Evolutionary conservation across 1,140 invertebrate species (phyloP).

Genomic region (Meteorus sp.): DNA sequence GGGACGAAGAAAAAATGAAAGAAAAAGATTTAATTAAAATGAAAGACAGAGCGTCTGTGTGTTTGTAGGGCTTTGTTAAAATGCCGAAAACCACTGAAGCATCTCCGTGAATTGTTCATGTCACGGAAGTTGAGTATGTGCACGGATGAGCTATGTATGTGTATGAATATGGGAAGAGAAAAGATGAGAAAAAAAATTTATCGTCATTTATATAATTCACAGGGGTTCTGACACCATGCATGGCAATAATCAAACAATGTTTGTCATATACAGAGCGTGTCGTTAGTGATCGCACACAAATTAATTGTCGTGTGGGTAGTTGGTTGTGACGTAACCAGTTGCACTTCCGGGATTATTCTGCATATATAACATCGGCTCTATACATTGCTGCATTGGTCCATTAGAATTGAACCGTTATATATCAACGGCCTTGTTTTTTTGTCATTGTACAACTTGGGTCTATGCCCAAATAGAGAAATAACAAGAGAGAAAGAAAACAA

Average conservation of each 20-base stretch:
- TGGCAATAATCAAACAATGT: slow-evolving; percentile 22
- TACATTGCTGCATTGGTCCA: no score
- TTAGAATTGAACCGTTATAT: no score
- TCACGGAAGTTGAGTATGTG: no score
- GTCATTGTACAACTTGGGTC: slow-evolving; percentile 4
- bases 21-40: no score
- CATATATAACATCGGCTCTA: neutral
- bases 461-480: neutral
- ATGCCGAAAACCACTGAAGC: no score
- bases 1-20: no score
- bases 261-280: slow-evolving; percentile 16
- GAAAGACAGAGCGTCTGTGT: no score
- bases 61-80: no score
- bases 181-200: slow-evolving; percentile 9
- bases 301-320: slow-evolving; percentile 32
- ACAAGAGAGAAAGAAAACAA: neutral
- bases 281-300: slow-evolving; percentile 30
- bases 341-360: slow-evolving; percentile 22
- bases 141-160: no score
- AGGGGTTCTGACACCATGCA: slow-evolving; percentile 17
- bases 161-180: no score
- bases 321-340: slow-evolving; percentile 29
- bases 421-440: no score
- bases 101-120: no score
- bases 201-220: neutral